Conservation (phyloP, 2,888 invertebrate genomes). For the Atrina japonica region DNA sequence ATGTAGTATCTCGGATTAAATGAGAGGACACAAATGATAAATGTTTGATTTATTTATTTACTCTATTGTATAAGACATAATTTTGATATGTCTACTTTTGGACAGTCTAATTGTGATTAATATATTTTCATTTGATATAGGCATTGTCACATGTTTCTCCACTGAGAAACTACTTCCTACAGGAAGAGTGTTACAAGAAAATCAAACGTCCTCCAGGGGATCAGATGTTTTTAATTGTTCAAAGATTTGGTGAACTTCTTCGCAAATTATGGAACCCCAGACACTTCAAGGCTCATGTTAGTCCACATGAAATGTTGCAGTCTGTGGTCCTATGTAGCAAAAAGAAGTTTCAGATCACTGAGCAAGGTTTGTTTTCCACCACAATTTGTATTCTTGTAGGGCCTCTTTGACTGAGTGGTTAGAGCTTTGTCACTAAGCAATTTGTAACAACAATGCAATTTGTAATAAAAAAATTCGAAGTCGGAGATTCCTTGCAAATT, state of each 20-base stretch:
- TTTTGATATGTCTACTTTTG: too few species aligned
- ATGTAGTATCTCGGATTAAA: too few species aligned
- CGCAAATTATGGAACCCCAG: slow-evolving; percentile 99
- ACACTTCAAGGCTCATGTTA: slow-evolving; percentile 99
- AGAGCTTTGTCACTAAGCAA: too few species aligned
- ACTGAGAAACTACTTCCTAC: slow-evolving; percentile 95
- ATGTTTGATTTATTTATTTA: too few species aligned
- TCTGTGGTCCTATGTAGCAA: slow-evolving; percentile 98
- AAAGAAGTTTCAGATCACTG: slow-evolving; percentile 98
- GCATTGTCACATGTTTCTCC: slow-evolving; percentile 97
- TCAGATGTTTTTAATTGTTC: slow-evolving; percentile 92
- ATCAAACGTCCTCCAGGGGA: slow-evolving; percentile 96
- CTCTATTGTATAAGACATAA: too few species aligned
- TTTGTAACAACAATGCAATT: too few species aligned
- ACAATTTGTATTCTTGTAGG: too few species aligned
- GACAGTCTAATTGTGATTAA: too few species aligned
- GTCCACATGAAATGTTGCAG: slow-evolving; percentile 99
- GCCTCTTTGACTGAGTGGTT: too few species aligned
- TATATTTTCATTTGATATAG: slow-evolving; percentile 81
- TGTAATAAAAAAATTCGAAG: too few species aligned
- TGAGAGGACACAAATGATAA: too few species aligned
- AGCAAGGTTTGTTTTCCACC: slow-evolving; percentile 87
- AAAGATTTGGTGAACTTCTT: slow-evolving; percentile 94
- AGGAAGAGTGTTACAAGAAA: slow-evolving; percentile 93
- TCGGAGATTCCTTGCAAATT: too few species aligned